Base-by-base conservation (phyloP, 2,888 invertebrate genomes). In the Melipona bicolor region DNA sequence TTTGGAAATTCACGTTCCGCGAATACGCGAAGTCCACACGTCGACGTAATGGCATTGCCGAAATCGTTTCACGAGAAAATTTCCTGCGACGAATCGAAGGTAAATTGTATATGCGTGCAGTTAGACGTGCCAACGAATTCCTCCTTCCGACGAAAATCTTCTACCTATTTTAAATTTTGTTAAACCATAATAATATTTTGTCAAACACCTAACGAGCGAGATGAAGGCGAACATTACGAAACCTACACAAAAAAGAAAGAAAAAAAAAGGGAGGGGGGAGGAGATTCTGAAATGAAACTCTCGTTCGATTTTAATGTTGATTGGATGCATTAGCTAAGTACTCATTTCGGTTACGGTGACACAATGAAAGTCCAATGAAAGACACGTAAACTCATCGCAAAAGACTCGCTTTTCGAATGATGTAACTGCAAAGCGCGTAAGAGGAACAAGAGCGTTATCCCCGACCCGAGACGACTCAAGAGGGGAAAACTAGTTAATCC, bases 401-500 rank as follows among this genome's bases (percentile, higher is more conserved):
- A 68, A 52, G 27, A 69, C 52, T 52, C 27, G 27, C 52, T 69
- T 69, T 69, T 69, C 52, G 21, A 69, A 32, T 69, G 32, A 69
- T 15, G 52, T 69, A 69, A 69, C 52, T 21, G 15, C 15, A 6
- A 50, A 68, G 19, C 19, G 19, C 27, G 19, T 19, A 24, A 50
- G 50, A 67, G 67, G n/a, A 21, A 49, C 24, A 62, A 61, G 32
- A 17, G 17, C 43, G 43, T 43, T 19, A 49, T 19, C 24, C 19
- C 24, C 24, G 24, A 52, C n/a, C n/a, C 4, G 9, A n/a, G n/a
- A 65, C 72, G 56, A 72, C 21, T 50, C 50, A 24, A 67, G 67
- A 56, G 72, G 73, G 62, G 68, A 79, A 86, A 83, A 84, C 76
- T 77, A 81, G 82, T 84, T 84, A 88, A 88, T 85, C 80, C 81